Evolutionary conservation across 2,888 invertebrate genomes (phyloP), one percentile per base, ranked within the genome.

Genomic region (Drosophila heteroneura): DNA sequence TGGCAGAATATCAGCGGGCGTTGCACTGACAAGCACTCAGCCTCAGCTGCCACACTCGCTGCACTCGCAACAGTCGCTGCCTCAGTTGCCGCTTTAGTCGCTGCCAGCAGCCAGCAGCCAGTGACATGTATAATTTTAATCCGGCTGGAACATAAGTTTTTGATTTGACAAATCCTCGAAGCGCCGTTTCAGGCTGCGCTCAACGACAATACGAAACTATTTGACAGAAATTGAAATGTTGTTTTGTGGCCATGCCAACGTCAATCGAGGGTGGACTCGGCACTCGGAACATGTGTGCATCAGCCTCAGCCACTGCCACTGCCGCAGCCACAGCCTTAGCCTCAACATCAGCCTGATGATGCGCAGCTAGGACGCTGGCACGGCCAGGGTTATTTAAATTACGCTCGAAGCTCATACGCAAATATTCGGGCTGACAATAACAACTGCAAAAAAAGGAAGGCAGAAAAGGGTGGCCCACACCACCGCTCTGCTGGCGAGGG

Each of bases 141-240:
- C 92, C 91, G 80, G 84, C 89, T 85, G 85, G 84, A 91, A 92
- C 92, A 92, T 92, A 92, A 92, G 92, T 92, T 92, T 91, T 79
- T 88, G 89, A 88, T 88, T 88, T 90, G 90, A 90, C 81, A 90
- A 84, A 86, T 89, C 82, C 85, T 81, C 60, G 57, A 70, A 71
- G 70, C 76, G 61, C 65, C 63, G 69, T 30, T 41, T 33, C 14
- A 37, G 49, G 39, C 65, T 52, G 57, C 53, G 30, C 12, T 26
- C 62, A 26, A 2, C 65, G 65, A 75, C 70, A 79, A 80, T 76
- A 67, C 87, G 77, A 80, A 87, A 87, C 89, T 87, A 89, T 87
- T 89, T 89, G 87, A 85, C 85, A 85, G 77, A 89, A 89, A 89
- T 86, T 86, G 85, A 89, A 89, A 89, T 83, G 85, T 79, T 83